phyloP scores from a whole-genome alignment of 2,797 vertebrate species.

The Synanceia verrucosa region DNA sequence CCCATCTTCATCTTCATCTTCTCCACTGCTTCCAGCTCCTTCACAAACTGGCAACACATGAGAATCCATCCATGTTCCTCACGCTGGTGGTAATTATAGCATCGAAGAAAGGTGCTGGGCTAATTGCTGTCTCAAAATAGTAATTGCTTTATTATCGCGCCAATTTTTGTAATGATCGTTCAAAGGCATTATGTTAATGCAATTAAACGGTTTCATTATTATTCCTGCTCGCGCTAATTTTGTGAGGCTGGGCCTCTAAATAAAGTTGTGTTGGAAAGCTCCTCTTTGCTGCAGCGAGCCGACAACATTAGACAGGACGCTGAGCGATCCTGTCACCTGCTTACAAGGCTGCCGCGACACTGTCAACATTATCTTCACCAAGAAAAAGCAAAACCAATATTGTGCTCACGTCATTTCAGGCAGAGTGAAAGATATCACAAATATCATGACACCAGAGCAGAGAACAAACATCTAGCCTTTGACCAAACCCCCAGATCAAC shows the following conservation, averaged over 20 bases:
- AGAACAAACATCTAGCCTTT: constrained; percentile 14
- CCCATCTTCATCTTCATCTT: constrained; percentile 65
- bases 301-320: constrained; percentile 4
- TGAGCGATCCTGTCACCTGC: not conserved
- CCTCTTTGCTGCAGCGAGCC: constrained; percentile 4
- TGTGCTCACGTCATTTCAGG: not conserved
- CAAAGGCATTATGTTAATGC: constrained; percentile 83
- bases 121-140: constrained; percentile 83
- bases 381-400: not conserved
- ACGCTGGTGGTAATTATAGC: constrained; percentile 75
- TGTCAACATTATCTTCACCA: constrained; percentile 1
- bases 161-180: constrained; percentile 84
- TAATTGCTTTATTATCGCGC: constrained; percentile 83
- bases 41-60: constrained; percentile 47
- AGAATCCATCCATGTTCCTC: constrained; percentile 61
- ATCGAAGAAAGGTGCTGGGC: constrained; percentile 73
- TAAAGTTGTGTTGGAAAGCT: constrained; percentile 46
- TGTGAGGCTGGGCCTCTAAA: constrained; percentile 56
- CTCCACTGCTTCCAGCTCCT: constrained; percentile 54
- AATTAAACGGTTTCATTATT: constrained; percentile 80
- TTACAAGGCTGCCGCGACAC: not conserved
- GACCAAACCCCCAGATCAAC: constrained; percentile 35
- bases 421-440: not conserved
- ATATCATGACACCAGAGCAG: not conserved
- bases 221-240: constrained; percentile 73